Evolutionary conservation across 1,140 invertebrate genomes (phyloP), one percentile per base, ranked within the genome.

Genomic region (Asobara japonica): DNA sequence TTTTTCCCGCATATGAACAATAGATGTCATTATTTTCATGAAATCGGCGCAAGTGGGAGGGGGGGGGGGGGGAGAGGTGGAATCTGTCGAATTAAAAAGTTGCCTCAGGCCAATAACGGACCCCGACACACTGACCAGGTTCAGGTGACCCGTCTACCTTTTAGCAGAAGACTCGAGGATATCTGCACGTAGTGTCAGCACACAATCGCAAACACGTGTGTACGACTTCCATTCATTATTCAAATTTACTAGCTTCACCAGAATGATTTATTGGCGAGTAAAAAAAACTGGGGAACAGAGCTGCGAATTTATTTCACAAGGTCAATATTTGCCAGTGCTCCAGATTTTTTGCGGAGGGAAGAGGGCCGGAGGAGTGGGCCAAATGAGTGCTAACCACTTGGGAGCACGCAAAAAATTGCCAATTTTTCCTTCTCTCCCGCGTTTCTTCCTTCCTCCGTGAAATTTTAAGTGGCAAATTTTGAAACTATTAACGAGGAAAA

Each of bases 61-160:
- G 27, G 83, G 83, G 82, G 83, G 81, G 79, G 80, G 78, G 78
- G 77, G 75, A 11, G 65, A 62, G 73, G 65, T 61, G 70, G 76
- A 73, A 77, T 72, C 75, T 79, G 73, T 78, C 82, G 79, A 85
- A 85, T 83, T 82, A 79, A 78, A 56, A 75, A 78, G 83, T 83
- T 80, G 84, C 83, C 84, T 81, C 77, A 72, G 83, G 83, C 79
- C 77, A 71, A 83, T 85, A 85, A 85, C 84, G 84, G 84, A 80
- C 73, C 81, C 81, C 67, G 67, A 76, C 84, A 83, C 77, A 84
- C 83, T 83, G 80, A 84, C 82, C 67, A 69, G 51, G 16, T 69
- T 84, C 75, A 67, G 38, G 66, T 66, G 45, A 65, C 74, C 70
- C 61, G 61, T 68, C 77, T 69, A 77, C 74, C 72, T 74, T 41